Evolutionary conservation across 92 coral and sea anemone species (phyloP).

Genomic region (Parazoanthus swiftii): DNA sequence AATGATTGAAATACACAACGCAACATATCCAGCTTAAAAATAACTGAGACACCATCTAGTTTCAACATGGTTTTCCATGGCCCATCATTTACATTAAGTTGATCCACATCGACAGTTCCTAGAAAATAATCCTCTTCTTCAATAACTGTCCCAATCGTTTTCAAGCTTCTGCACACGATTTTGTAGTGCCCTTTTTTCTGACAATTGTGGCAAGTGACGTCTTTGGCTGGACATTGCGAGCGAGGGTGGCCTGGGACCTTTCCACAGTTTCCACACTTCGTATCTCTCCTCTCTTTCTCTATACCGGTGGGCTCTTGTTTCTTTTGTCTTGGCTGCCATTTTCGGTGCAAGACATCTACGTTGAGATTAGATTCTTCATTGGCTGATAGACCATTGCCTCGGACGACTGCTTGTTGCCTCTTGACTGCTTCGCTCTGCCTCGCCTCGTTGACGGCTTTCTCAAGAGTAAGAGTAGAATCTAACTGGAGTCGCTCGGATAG

Average conservation of each 20-base stretch:
- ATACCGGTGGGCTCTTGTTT: slow-evolving; percentile 33
- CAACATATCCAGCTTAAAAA: slow-evolving; percentile 24
- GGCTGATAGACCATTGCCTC: slow-evolving; percentile 33
- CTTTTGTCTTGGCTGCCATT: slow-evolving; percentile 36
- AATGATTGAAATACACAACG: neutral
- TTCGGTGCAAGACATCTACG: slow-evolving; percentile 33
- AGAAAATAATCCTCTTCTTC: slow-evolving; percentile 31
- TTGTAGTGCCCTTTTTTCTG: slow-evolving; percentile 34
- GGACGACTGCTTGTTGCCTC: slow-evolving; percentile 11
- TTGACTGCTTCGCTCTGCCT: slow-evolving; percentile 8
- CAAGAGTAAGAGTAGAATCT: slow-evolving; percentile 19
- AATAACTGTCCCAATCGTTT: slow-evolving; percentile 33
- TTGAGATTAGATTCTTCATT: slow-evolving; percentile 25
- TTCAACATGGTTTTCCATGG: slow-evolving; percentile 38
- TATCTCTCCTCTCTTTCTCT: slow-evolving; percentile 33
- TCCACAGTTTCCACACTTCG: slow-evolving; percentile 35
- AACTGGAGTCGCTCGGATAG: slow-evolving; percentile 14
- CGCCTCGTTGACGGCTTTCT: slow-evolving; percentile 18
- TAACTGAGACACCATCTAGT: slow-evolving; percentile 34
- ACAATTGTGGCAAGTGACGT: slow-evolving; percentile 27
- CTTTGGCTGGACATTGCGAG: neutral
- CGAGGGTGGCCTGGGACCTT: slow-evolving; percentile 33
- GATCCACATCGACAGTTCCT: slow-evolving; percentile 33
- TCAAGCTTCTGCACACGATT: slow-evolving; percentile 36
- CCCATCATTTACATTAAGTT: slow-evolving; percentile 34